A percentile compares a stretch with the other conserved stretches of the same genome.
Conservation (phyloP, 1,140 invertebrate species). For the Drosophila neocordata region DNA sequence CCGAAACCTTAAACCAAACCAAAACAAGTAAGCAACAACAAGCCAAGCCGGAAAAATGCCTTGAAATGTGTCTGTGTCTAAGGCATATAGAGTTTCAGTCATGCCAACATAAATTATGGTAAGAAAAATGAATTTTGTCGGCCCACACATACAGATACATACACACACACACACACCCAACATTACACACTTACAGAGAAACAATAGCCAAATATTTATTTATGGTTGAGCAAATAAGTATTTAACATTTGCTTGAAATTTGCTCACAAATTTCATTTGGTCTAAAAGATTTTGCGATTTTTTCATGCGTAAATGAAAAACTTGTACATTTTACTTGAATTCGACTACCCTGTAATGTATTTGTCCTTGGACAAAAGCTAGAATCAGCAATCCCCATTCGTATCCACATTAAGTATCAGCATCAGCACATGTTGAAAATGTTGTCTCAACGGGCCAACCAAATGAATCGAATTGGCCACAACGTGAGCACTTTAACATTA, state of each 20-base stretch:
- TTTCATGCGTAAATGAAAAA: constrained; percentile 3
- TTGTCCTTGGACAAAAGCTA: not conserved
- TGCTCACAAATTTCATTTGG: not conserved
- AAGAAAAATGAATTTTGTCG: constrained; percentile 27
- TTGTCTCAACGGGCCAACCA: not conserved
- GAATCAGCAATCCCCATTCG: constrained; percentile 2
- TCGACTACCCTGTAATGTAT: not conserved
- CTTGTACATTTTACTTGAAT: constrained; percentile 30
- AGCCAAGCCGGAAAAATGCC: constrained; percentile 62
- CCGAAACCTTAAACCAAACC: constrained; percentile 6
- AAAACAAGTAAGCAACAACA: constrained; percentile 30
- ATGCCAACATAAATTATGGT: constrained; percentile 62
- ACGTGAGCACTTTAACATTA: constrained; percentile 48
- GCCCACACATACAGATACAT: constrained; percentile 15
- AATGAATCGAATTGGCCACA: constrained; percentile 4
- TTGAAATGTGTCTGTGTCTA: constrained; percentile 77
- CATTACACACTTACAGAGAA: not conserved
- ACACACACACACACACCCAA: constrained; percentile 1
- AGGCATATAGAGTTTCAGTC: constrained; percentile 52
- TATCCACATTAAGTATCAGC: not conserved
- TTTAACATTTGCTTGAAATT: constrained; percentile 28
- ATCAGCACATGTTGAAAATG: not conserved
- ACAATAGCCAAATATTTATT: constrained; percentile 28
- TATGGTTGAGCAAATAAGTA: constrained; percentile 29
- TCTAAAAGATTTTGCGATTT: constrained; percentile 12